These are phyloP conservation scores for Lagocephalus sceleratus DNA, from an alignment of 2,797 vertebrate genomes.

Conservation along the genomic window DNA sequence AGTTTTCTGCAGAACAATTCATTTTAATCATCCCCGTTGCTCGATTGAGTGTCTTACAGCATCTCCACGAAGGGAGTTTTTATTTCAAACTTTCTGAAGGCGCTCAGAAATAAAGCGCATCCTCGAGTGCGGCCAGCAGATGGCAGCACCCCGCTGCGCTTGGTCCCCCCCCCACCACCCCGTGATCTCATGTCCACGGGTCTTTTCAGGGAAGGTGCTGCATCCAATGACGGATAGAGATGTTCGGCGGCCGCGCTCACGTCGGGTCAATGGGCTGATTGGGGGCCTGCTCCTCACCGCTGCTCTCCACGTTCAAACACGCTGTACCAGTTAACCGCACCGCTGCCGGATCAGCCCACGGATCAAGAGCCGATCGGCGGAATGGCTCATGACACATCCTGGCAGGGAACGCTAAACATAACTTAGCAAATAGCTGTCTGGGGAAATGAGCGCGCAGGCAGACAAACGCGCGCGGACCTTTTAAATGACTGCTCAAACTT, in stretches of 20 bases:
- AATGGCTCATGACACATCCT: constrained; percentile 64
- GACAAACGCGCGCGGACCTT: constrained; percentile 60
- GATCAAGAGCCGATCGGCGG: constrained; percentile 62
- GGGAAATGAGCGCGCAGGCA: constrained; percentile 57
- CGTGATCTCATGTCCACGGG: constrained; percentile 41
- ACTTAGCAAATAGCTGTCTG: constrained; percentile 61
- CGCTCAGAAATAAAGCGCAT: background rate
- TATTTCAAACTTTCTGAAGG: no score
- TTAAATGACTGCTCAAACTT: constrained; percentile 68
- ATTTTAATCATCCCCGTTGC: no score
- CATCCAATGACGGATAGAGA: constrained; percentile 64
- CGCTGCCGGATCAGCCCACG: constrained; percentile 43
- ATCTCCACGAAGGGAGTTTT: no score
- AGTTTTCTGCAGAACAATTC: no score
- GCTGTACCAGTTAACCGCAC: constrained; percentile 55
- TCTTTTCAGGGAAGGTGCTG: constrained; percentile 29
- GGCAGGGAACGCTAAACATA: constrained; percentile 64
- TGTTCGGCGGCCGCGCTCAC: constrained; percentile 50
- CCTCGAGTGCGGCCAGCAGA: constrained; percentile 69
- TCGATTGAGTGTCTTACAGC: no score
- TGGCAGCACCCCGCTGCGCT: constrained; percentile 77
- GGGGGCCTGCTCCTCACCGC: constrained; percentile 33
- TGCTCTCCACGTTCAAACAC: constrained; percentile 47
- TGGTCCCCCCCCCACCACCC: constrained; percentile 44
- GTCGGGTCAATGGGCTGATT: constrained; percentile 59